Percentiles rank a stretch among this genome's conserved stretches.
phyloP scores from a whole-genome alignment of 35 echinoderm and acorn worm genomes.

The Amphiura filiformis region DNA sequence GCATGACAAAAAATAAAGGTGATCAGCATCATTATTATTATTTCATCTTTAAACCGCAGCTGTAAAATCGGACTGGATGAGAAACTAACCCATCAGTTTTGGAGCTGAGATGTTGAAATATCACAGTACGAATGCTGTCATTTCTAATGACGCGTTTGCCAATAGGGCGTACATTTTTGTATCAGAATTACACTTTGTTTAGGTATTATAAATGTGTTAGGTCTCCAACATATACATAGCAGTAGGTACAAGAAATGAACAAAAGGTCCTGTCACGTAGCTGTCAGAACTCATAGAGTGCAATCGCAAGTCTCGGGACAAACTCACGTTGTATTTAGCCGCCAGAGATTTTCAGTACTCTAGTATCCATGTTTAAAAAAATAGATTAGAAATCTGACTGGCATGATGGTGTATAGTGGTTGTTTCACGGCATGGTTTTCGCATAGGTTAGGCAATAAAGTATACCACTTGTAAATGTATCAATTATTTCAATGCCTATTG shows the following conservation, averaged over 20 bases:
- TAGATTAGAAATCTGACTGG: neutral
- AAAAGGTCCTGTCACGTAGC: neutral
- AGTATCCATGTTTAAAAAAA: neutral
- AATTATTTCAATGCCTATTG: slow-evolving; percentile 4
- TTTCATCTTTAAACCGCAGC: neutral
- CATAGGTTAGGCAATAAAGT: neutral
- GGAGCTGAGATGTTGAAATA: neutral
- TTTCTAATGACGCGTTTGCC: neutral
- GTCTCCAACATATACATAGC: neutral
- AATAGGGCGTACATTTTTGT: neutral
- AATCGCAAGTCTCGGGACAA: neutral
- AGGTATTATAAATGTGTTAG: neutral
- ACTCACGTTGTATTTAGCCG: slow-evolving; percentile 12
- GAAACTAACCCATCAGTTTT: neutral
- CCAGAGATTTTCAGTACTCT: neutral
- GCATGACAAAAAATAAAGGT: neutral
- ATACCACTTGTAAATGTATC: slow-evolving; percentile 2
- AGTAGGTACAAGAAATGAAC: neutral
- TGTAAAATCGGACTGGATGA: neutral
- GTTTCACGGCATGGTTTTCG: neutral
- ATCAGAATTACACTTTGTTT: neutral
- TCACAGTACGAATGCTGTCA: neutral
- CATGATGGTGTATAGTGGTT: neutral
- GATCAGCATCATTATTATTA: neutral
- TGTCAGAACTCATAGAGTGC: neutral